Percentiles rank a stretch among this genome's conserved stretches.
phyloP scores from a whole-genome alignment of 2,797 vertebrate genomes.

The Smutsia temminckii region DNA sequence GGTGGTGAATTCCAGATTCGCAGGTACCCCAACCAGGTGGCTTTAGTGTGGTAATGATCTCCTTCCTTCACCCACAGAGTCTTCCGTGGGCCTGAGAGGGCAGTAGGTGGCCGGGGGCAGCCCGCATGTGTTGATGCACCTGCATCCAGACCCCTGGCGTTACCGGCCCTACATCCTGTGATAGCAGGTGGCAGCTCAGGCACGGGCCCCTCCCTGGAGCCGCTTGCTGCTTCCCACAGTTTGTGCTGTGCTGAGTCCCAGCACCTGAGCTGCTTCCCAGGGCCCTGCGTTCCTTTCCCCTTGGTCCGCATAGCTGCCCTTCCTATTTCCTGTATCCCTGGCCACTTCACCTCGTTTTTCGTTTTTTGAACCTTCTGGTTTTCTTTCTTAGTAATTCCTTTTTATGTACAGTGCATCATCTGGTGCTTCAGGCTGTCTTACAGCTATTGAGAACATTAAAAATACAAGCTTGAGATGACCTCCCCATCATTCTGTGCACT shows the following conservation, averaged over 20 bases:
- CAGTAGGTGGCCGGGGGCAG: background rate
- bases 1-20: background rate
- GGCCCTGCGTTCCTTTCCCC: background rate
- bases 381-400: constrained; percentile 40
- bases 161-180: background rate
- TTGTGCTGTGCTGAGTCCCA: background rate
- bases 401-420: background rate
- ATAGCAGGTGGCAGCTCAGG: background rate
- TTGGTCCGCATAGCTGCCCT: background rate
- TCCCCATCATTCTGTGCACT: background rate
- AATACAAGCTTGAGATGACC: background rate
- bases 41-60: background rate
- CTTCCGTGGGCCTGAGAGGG: background rate
- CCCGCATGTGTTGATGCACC: background rate
- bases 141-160: background rate
- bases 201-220: background rate
- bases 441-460: background rate
- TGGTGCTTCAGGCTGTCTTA: background rate
- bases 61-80: background rate
- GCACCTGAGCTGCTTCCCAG: background rate
- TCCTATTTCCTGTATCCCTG: background rate
- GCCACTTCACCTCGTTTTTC: background rate
- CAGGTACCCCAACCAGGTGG: background rate
- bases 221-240: background rate
- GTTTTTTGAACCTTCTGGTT: background rate